A percentile compares a stretch with the other conserved stretches of the same genome.
phyloP scores from a whole-genome alignment of 2,888 invertebrate genomes.

The Drosophila leonis region DNA sequence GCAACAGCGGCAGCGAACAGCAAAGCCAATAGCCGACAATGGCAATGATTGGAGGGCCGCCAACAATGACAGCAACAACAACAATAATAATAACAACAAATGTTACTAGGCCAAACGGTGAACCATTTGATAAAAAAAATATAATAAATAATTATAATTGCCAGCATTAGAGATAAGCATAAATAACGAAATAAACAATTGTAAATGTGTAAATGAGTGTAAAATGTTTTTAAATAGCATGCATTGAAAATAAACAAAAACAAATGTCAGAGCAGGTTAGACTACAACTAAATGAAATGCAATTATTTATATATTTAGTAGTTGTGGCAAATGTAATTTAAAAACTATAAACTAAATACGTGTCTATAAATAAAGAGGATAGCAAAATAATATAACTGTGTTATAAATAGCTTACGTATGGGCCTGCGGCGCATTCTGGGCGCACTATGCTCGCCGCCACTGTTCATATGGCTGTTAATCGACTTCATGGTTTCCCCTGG shows the following conservation, averaged over 20 bases:
- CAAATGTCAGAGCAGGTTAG: constrained; percentile 21
- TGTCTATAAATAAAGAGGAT: constrained; percentile 45
- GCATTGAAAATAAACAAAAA: constrained; percentile 33
- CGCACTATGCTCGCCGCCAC: constrained; percentile 69
- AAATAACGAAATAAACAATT: constrained; percentile 23
- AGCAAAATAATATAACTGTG: constrained; percentile 34
- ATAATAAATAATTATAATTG: constrained; percentile 13
- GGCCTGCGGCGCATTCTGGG: constrained; percentile 76
- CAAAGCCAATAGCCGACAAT: constrained; percentile 51
- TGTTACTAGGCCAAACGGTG: constrained; percentile 43
- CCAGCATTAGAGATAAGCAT: constrained; percentile 10
- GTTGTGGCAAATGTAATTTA: constrained; percentile 19
- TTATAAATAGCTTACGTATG: constrained; percentile 79
- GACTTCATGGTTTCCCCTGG: too few species aligned
- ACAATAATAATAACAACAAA: constrained; percentile 13
- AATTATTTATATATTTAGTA: constrained; percentile 6
- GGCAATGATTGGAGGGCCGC: constrained; percentile 54
- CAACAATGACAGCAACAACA: constrained; percentile 30
- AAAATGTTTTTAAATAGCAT: constrained; percentile 51
- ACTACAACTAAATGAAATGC: constrained; percentile 28
- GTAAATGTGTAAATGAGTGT: constrained; percentile 18
- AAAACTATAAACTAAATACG: constrained; percentile 24
- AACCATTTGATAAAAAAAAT: constrained; percentile 22
- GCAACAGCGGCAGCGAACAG: constrained; percentile 7
- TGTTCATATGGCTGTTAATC: constrained; percentile 63